These are phyloP conservation scores for Dorcus hopei DNA, from an alignment of 2,888 invertebrate species.

Conservation along the genomic window DNA sequence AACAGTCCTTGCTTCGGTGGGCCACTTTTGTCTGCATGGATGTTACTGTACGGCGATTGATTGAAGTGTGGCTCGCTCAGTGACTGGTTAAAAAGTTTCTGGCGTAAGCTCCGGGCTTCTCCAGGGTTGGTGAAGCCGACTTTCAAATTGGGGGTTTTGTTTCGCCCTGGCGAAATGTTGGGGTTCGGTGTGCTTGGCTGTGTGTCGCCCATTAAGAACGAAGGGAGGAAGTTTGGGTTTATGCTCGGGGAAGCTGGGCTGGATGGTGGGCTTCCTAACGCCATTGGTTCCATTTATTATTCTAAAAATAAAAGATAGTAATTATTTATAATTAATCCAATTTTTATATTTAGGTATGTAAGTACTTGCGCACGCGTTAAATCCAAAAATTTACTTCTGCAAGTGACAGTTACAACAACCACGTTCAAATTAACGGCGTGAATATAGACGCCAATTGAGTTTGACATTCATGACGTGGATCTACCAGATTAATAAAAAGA, in stretches of 20 bases:
- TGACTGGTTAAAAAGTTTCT: conserved; percentile 42
- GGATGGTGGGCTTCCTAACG: conserved; percentile 73
- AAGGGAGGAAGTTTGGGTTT: conserved; percentile 70
- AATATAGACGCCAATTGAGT: conserved; percentile 3
- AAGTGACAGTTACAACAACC: conserved; percentile 10
- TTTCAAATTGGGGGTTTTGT: conserved; percentile 28
- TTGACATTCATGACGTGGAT: too few relatives aligned
- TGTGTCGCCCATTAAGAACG: conserved; percentile 72
- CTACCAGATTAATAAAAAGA: too few relatives aligned
- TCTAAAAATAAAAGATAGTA: background rate
- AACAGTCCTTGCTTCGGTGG: conserved; percentile 69
- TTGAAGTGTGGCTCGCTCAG: conserved; percentile 39
- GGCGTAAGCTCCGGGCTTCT: conserved; percentile 37
- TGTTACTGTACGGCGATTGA: conserved; percentile 42
- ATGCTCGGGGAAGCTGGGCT: conserved; percentile 65
- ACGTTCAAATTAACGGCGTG: conserved; percentile 7
- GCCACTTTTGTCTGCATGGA: conserved; percentile 57
- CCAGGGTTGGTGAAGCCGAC: conserved; percentile 24
- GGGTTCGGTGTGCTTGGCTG: conserved; percentile 54
- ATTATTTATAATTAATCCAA: background rate
- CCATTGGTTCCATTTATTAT: conserved; percentile 75
- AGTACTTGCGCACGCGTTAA: background rate
- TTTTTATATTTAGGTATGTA: background rate
- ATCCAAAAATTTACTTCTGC: background rate
- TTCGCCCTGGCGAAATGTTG: conserved; percentile 40